A percentile compares a stretch with the other conserved stretches of the same genome.
Conservation (phyloP, 2,888 invertebrate species). For the Drosophila niveifrons region DNA sequence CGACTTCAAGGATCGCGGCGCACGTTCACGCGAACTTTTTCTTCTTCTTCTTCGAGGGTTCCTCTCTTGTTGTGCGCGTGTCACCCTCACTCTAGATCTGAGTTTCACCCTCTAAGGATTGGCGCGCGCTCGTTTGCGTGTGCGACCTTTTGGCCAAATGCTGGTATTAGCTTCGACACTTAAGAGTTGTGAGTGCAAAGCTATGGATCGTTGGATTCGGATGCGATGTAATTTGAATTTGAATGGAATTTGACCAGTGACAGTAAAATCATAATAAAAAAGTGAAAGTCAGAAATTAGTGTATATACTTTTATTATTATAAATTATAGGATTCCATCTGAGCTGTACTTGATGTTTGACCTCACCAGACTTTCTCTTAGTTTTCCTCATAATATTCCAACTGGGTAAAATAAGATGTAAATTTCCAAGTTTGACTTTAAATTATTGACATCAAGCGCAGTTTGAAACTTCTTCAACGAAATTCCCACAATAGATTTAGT, state of each 20-base stretch:
- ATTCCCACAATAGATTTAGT: constrained; percentile 13
- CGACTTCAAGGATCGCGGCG: constrained; percentile 44
- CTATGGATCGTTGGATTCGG: constrained; percentile 43
- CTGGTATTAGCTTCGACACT: constrained; percentile 64
- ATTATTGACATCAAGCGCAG: not conserved
- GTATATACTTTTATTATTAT: no score
- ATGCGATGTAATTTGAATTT: constrained; percentile 50
- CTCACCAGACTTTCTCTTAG: no score
- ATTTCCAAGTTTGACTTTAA: not conserved
- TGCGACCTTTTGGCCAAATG: constrained; percentile 79
- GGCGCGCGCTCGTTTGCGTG: constrained; percentile 44
- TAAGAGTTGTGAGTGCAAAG: constrained; percentile 26
- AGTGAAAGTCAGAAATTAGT: no score
- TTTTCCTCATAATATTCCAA: no score
- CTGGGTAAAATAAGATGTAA: not conserved
- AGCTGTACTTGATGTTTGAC: no score
- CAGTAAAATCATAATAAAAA: not conserved
- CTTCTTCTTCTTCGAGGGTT: not conserved
- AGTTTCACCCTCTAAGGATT: constrained; percentile 43
- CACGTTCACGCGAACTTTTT: constrained; percentile 23
- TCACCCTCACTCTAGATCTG: constrained; percentile 45
- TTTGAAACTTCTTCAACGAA: not conserved
- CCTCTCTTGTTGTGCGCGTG: constrained; percentile 63
- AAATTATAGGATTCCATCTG: no score
- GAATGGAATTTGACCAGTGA: constrained; percentile 30